These are phyloP conservation scores for Leptinotarsa peninsularis DNA, from an alignment of 2,888 invertebrate genomes.

Conservation along the genomic window DNA sequence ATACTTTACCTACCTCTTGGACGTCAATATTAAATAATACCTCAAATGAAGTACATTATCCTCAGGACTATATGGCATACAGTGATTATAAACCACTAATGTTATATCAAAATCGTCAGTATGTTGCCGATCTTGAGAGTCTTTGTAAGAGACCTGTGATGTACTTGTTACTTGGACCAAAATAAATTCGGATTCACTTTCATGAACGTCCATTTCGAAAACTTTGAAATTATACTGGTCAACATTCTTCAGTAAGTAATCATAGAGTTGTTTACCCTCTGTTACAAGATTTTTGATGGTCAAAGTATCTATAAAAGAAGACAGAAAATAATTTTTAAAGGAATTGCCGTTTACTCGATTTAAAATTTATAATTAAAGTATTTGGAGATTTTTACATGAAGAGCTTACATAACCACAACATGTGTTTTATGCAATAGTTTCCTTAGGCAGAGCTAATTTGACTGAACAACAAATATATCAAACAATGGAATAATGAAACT, in stretches of 20 bases:
- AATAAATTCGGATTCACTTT: slow-evolving; percentile 70
- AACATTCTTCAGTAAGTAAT: slow-evolving; percentile 77
- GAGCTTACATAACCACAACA: no score
- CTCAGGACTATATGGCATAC: slow-evolving; percentile 59
- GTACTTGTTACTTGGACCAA: slow-evolving; percentile 73
- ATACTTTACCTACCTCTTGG: slow-evolving; percentile 64
- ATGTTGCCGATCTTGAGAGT: slow-evolving; percentile 71
- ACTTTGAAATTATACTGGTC: slow-evolving; percentile 76
- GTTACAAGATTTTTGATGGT: slow-evolving; percentile 72
- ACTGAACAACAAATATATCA: no score
- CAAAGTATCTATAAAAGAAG: slow-evolving; percentile 68
- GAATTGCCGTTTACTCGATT: no score
- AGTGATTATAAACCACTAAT: slow-evolving; percentile 73
- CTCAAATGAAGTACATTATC: slow-evolving; percentile 67
- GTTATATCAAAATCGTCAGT: slow-evolving; percentile 78
- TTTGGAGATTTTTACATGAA: no score
- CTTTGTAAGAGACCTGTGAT: slow-evolving; percentile 71
- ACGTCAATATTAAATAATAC: slow-evolving; percentile 74
- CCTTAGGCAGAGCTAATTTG: no score
- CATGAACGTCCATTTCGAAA: slow-evolving; percentile 70
- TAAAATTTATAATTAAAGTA: no score
- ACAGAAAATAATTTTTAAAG: neutral
- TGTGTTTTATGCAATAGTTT: no score
- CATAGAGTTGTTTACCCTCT: slow-evolving; percentile 75
- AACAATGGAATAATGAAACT: no score